Evolutionary conservation across 1,140 invertebrate species (phyloP), one percentile per base, ranked within the genome.

Genomic region (Ladona fulva): DNA sequence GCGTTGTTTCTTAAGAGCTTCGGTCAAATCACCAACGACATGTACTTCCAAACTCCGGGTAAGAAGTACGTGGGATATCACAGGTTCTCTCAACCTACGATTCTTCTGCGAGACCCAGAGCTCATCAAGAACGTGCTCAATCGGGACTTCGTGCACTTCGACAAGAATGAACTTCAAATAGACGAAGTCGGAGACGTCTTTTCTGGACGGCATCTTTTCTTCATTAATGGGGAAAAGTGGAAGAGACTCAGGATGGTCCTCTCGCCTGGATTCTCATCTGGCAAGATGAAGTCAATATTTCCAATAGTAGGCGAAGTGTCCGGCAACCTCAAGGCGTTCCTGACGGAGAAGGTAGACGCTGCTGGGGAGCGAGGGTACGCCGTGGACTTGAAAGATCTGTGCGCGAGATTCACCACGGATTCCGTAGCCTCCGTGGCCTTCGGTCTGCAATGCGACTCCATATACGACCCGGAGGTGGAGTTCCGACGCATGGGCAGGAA

Each of bases 211-310:
- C 88, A 88, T 82, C 86, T 82, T 12, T 78, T 79, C 42, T 16
- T 75, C 1, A 74, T 87, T 6, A 83, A 86, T 77, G 87, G 85
- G 6, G 78, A 80, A 25, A 77, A 78, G 78, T 90, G 89, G 81
- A 80, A 86, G 73, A 82, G 83, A 37, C 83, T 89, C 10, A 82
- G 89, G 11, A 83, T 84, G 8, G 86, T 86, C 74, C 82, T 90
- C 59, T 85, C 86, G 0, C 86, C 87, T 0, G 83, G 87, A 19
- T 90, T 90, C 76, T 87, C 88, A 0, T 86, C 85, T 12, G 85
- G 85, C 3, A 88, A 87, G 76, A 81, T 90, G 25, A 88, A 87
- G 74, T 81, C 83, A n/a, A 89, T 90, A 87, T 88, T 88, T 81
- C 85, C 87, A 25, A 80, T 88, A n/a, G 81, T 89, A 80, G 82